These are phyloP conservation scores for Gallirallus australis DNA, from an alignment of 2,797 vertebrate species.

Conservation along the genomic window DNA sequence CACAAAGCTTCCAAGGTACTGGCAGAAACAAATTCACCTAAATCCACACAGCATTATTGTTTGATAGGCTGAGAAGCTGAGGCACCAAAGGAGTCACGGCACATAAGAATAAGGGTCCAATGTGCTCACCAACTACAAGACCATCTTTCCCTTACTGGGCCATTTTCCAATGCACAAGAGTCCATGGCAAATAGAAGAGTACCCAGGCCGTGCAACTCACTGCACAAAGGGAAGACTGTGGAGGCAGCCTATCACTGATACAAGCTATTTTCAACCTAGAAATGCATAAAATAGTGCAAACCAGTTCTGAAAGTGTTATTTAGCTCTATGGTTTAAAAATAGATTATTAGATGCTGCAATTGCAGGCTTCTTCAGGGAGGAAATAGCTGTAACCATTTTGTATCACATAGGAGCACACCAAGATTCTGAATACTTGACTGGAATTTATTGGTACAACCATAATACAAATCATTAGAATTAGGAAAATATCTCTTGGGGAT, in stretches of 20 bases:
- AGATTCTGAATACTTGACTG: not conserved
- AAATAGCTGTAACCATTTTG: not conserved
- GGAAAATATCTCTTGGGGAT: not conserved
- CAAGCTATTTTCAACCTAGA: not conserved
- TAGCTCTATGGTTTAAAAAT: not conserved
- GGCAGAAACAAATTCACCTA: not conserved
- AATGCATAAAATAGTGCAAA: not conserved
- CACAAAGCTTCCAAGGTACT: not conserved
- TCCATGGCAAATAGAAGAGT: not conserved
- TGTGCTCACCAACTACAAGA: not conserved
- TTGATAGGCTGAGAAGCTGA: not conserved
- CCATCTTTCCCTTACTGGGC: not conserved
- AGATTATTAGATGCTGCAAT: not conserved
- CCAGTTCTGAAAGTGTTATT: not conserved
- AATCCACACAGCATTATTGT: not conserved
- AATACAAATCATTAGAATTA: not conserved
- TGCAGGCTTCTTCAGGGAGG: not conserved
- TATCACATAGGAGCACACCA: not conserved
- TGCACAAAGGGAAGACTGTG: not conserved
- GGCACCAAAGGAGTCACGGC: not conserved
- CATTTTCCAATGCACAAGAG: not conserved
- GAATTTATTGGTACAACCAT: not conserved
- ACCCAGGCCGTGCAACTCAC: not conserved
- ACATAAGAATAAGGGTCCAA: not conserved
- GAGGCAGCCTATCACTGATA: not conserved